Evolutionary conservation across 2,113 vertebrate species (phyloP).

Genomic region (Isichthys henryi): DNA sequence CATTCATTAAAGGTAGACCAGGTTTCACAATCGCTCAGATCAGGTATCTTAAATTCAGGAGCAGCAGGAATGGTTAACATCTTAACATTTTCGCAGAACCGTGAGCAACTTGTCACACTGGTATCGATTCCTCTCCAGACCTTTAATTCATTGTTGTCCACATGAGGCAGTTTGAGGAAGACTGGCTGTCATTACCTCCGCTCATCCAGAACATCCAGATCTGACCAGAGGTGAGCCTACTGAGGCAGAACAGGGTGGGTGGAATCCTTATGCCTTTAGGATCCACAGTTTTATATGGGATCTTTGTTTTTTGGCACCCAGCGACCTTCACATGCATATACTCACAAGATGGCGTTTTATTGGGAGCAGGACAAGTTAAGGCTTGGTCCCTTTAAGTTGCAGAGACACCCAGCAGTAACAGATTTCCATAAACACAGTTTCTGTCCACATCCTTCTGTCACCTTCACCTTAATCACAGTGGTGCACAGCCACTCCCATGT

Average conservation of each 20-base stretch:
- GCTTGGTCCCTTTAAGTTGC: neutral
- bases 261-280: neutral
- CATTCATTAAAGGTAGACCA: neutral
- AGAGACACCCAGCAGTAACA: neutral
- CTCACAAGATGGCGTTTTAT: neutral
- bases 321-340: neutral
- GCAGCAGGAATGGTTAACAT: neutral
- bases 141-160: neutral
- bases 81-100: neutral
- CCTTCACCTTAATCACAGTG: neutral
- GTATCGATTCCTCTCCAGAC: neutral
- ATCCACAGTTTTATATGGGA: neutral
- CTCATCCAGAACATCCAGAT: neutral
- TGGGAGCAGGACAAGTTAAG: neutral
- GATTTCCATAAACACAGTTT: neutral
- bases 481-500: neutral
- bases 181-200: neutral
- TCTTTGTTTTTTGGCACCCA: neutral
- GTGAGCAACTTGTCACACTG: neutral
- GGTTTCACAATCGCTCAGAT: neutral
- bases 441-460: neutral
- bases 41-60: neutral
- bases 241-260: neutral
- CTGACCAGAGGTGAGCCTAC: slow-evolving; percentile 9
- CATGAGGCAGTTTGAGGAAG: neutral